Evolutionary conservation across 2,113 vertebrate genomes (phyloP).

Genomic region (Engystomops pustulosus): DNA sequence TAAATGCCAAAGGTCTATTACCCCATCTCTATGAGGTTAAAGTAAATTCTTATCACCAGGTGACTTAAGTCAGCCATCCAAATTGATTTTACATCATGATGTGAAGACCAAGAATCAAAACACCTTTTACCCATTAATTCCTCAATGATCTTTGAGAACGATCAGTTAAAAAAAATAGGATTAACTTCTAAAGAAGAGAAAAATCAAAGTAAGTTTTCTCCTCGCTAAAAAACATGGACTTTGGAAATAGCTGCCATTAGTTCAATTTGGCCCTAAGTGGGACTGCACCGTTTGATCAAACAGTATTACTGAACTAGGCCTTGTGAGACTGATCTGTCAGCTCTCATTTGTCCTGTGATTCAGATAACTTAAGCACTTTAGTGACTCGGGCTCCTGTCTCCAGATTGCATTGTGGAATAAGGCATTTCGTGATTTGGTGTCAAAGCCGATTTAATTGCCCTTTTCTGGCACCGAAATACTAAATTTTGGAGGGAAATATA

Average conservation of each 20-base stretch:
- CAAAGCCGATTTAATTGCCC: slow-evolving; percentile 13
- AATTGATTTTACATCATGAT: neutral
- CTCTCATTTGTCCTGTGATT: slow-evolving; percentile 56
- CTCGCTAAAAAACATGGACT: slow-evolving; percentile 25
- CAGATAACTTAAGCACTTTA: slow-evolving; percentile 57
- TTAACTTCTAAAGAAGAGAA: slow-evolving; percentile 19
- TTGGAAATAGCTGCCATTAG: slow-evolving; percentile 53
- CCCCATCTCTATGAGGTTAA: too few relatives aligned
- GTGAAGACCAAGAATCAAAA: neutral
- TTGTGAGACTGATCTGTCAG: slow-evolving; percentile 53
- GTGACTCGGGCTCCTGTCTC: slow-evolving; percentile 40
- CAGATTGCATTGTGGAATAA: slow-evolving; percentile 35
- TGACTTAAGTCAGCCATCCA: neutral
- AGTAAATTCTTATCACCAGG: neutral
- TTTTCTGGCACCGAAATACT: neutral
- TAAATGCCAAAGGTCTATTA: too few relatives aligned
- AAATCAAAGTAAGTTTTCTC: slow-evolving; percentile 26
- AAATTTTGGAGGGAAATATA: neutral
- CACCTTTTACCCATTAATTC: neutral
- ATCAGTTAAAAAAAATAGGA: too few relatives aligned
- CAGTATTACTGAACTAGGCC: slow-evolving; percentile 49
- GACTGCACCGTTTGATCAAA: slow-evolving; percentile 50
- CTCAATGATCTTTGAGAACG: neutral
- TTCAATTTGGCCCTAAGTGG: slow-evolving; percentile 49
- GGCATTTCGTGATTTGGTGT: neutral